A percentile compares a stretch with the other conserved stretches of the same genome.
Evolutionary conservation across 1,140 invertebrate species (phyloP).

Genomic region (Drosophila tsacasi): DNA sequence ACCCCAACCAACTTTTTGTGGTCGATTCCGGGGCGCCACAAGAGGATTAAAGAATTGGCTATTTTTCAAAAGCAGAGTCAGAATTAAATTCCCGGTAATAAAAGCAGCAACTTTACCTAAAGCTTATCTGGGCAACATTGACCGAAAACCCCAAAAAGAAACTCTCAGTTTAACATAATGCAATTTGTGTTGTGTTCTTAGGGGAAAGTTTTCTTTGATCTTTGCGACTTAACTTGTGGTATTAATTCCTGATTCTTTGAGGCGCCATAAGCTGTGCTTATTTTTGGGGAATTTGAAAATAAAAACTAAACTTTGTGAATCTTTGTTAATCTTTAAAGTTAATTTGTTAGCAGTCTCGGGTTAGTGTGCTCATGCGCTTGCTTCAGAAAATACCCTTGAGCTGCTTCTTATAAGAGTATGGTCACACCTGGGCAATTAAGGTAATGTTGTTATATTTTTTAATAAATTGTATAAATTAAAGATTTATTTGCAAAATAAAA

Average conservation of each 20-base stretch:
- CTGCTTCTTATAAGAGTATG: not conserved
- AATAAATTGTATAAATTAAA: not conserved
- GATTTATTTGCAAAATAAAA: not conserved
- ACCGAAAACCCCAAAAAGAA: not conserved
- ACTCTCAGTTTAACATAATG: slow-evolving; percentile 16
- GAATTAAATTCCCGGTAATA: slow-evolving; percentile 8
- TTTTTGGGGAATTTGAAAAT: not conserved
- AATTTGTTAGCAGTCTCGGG: not conserved
- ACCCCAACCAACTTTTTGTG: slow-evolving; percentile 1
- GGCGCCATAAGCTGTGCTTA: not conserved
- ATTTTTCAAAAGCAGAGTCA: not conserved
- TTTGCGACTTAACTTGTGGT: not conserved
- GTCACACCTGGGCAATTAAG: not conserved
- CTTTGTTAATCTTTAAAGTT: not conserved
- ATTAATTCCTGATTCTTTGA: not conserved
- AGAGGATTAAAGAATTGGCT: slow-evolving; percentile 17
- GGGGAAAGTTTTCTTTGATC: slow-evolving; percentile 11
- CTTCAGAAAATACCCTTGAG: not conserved
- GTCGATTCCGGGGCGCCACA: slow-evolving; percentile 8
- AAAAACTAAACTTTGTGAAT: not conserved
- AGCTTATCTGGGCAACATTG: not conserved
- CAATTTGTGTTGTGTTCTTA: slow-evolving; percentile 7
- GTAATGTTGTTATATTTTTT: not conserved
- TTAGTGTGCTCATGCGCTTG: not conserved
- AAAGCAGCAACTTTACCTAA: slow-evolving; percentile 1